Evolutionary conservation across 2,797 vertebrate genomes (phyloP), one percentile per base, ranked within the genome.

Genomic region (Melopsittacus undulatus): DNA sequence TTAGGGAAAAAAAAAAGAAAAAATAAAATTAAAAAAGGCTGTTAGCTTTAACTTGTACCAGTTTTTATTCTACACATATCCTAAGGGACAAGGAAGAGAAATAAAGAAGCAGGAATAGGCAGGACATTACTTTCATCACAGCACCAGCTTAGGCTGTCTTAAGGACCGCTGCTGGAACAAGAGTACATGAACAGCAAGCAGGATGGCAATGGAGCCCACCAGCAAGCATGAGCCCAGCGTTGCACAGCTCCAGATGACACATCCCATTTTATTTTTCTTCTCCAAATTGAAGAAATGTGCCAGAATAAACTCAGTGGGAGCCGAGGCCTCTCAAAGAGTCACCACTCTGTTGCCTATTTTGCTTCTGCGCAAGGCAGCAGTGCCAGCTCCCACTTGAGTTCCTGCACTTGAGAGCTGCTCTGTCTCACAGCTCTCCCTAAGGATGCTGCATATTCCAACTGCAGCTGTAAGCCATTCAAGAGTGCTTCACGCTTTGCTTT

Each of bases 261-360:
- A 67, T 40, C 32, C 30, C 4, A 1, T 73, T 80, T 85, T 26
- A 68, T 38, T 83, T 93, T 85, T 52, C 45, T 83, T 92, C 32
- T 83, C 43, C 24, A 68, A 72, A 36, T 51, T 48, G 67, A 67
- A 91, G 45, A 87, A 94, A 81, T 6, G 3, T 45, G 69, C 72
- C 87, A 92, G 89, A 91, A 86, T 68, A 94, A 92, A 91, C 82
- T 86, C 85, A 46, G 63, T 45, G 36, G 59, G 78, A 93, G 52
- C 64, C 0, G 21, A 87, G 52, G 76, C 48, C 52, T 92, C 89
- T 83, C 72, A 61, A 77, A 89, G 82, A 93, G 64, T 45, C 79
- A 91, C 92, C 87, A 81, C 91, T 64, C 73, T 40, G 43, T 80
- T 9, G 4, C 82, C 76, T 85, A 82, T 68, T 91, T 30, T 76